Evolutionary conservation across 2,797 vertebrate species (phyloP).

Genomic region (Eupleurogrammus muticus): DNA sequence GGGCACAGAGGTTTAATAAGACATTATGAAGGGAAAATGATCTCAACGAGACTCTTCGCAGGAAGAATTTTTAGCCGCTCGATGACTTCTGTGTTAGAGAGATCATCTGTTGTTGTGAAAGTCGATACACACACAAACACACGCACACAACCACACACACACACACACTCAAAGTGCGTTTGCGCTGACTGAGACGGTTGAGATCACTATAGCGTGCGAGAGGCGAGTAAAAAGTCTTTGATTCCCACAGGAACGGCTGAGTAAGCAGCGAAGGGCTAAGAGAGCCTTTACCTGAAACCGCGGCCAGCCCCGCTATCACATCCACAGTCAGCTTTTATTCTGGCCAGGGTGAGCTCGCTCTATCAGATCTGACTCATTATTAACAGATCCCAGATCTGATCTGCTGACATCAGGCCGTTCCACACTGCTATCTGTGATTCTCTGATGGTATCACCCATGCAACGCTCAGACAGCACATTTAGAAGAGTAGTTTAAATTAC

Average conservation of each 20-base stretch:
- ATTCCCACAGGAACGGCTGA: constrained; percentile 86
- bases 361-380: constrained; percentile 80
- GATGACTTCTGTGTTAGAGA: constrained; percentile 44
- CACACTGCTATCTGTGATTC: constrained; percentile 65
- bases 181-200: constrained; percentile 76
- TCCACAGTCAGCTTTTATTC: constrained; percentile 77
- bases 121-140: constrained; percentile 29
- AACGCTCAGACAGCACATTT: constrained; percentile 69
- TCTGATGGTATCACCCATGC: constrained; percentile 63
- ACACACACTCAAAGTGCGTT: constrained; percentile 46
- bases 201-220: constrained; percentile 74
- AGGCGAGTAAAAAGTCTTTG: constrained; percentile 59
- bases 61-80: constrained; percentile 36
- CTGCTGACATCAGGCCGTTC: constrained; percentile 81
- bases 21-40: constrained; percentile 18
- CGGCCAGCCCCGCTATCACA: constrained; percentile 65
- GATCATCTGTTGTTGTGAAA: constrained; percentile 37
- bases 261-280: constrained; percentile 68
- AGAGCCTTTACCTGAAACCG: constrained; percentile 70
- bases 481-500: constrained; percentile 63
- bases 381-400: constrained; percentile 73
- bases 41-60: constrained; percentile 45
- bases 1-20: constrained; percentile 91
- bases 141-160: too few species aligned
- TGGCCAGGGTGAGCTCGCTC: constrained; percentile 42